phyloP scores from a whole-genome alignment of 2,888 invertebrate genomes.

The Protonemura montana region DNA sequence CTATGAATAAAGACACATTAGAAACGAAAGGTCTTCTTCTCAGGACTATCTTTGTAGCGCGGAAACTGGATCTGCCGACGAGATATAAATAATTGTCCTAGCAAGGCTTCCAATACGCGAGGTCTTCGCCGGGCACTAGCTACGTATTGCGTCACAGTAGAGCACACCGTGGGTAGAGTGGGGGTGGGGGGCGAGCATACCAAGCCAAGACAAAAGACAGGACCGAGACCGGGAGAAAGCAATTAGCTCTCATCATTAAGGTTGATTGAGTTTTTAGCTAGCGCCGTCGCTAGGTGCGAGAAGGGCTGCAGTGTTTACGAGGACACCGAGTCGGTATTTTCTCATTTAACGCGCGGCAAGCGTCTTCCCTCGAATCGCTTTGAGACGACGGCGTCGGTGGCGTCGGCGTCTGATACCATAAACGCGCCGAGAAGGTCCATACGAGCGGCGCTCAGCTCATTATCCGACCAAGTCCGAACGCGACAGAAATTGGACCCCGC shows the following conservation, averaged over 20 bases:
- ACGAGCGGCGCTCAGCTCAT: not conserved
- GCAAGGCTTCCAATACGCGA: not conserved
- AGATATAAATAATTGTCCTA: conserved; percentile 12
- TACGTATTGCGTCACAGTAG: not conserved
- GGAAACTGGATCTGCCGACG: not conserved
- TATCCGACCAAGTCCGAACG: not conserved
- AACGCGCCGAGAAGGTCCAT: not conserved
- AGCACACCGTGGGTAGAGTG: not conserved
- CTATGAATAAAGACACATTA: not conserved
- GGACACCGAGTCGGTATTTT: conserved; percentile 32
- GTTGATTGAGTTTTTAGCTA: conserved; percentile 15
- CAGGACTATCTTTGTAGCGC: not conserved
- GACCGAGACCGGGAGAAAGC: conserved; percentile 16
- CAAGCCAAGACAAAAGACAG: not conserved
- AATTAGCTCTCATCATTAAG: conserved; percentile 38
- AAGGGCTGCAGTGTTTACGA: conserved; percentile 35
- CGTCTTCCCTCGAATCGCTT: conserved; percentile 1
- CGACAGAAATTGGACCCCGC: not conserved
- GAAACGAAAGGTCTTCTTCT: not conserved
- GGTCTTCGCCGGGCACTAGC: not conserved
- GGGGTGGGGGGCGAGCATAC: not conserved
- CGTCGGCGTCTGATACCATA: no score
- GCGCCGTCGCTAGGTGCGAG: not conserved
- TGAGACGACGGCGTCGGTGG: not conserved
- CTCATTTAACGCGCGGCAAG: conserved; percentile 31